These are phyloP conservation scores for Mystacides longicornis DNA, from an alignment of 2,888 invertebrate species.

Conservation along the genomic window DNA sequence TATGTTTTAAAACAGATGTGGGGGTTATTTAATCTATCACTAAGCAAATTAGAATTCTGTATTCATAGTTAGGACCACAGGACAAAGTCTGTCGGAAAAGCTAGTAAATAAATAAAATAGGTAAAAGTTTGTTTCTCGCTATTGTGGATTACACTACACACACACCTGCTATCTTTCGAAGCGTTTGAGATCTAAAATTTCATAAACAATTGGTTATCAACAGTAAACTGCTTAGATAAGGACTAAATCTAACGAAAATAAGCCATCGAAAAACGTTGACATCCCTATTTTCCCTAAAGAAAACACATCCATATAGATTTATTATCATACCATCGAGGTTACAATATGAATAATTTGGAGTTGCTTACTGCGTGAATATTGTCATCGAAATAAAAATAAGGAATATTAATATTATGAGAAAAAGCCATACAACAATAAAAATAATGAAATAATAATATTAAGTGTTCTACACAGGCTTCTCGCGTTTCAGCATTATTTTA, in stretches of 20 bases:
- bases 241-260: background rate
- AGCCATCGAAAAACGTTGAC: background rate
- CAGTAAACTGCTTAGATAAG: no score
- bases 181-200: no score
- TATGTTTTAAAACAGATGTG: no score
- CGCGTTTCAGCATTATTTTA: slow-evolving; percentile 1
- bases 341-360: slow-evolving; percentile 26
- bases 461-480: background rate
- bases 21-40: no score
- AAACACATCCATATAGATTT: slow-evolving; percentile 15
- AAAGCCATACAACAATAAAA: background rate
- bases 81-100: no score
- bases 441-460: background rate
- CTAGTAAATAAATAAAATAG: no score
- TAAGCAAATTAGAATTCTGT: no score
- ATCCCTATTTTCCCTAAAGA: background rate
- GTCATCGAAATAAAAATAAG: background rate
- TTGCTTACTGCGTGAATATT: slow-evolving; percentile 17
- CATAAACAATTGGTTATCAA: no score
- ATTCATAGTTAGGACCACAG: no score
- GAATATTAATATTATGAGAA: background rate
- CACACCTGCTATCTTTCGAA: no score
- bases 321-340: slow-evolving; percentile 16
- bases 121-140: no score
- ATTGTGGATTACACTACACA: no score